These are phyloP conservation scores for Holothuria leucospilota DNA, from an alignment of 53 echinoderm and acorn worm genomes.

Conservation along the genomic window DNA sequence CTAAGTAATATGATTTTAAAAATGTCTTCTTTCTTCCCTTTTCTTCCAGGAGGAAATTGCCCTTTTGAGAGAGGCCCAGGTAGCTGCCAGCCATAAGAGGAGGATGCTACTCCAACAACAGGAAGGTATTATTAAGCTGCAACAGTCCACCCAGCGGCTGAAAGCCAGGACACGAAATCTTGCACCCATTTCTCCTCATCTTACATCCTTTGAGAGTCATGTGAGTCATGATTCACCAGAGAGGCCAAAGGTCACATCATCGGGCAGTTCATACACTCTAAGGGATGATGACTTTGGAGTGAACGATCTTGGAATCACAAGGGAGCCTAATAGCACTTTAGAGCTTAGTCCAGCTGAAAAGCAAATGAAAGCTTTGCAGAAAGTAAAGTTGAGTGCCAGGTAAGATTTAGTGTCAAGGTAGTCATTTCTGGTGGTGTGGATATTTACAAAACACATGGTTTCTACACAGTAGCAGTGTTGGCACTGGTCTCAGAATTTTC, in stretches of 20 bases:
- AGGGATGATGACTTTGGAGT: conserved; percentile 38
- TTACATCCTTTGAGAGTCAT: conserved; percentile 40
- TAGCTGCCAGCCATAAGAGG: conserved; percentile 75
- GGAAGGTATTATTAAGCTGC: conserved; percentile 79
- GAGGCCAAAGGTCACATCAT: background rate
- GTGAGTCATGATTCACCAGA: conserved; percentile 18
- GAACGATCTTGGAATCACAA: background rate
- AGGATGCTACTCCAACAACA: conserved; percentile 83
- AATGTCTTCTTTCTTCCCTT: background rate
- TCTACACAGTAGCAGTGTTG: too few relatives aligned
- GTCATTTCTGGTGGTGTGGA: too few relatives aligned
- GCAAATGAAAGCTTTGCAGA: conserved; percentile 91
- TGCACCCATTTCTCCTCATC: conserved; percentile 60
- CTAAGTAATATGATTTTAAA: background rate
- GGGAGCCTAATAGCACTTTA: conserved; percentile 45
- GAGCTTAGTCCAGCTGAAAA: conserved; percentile 78
- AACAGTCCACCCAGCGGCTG: conserved; percentile 74
- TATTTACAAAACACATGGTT: too few relatives aligned
- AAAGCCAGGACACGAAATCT: conserved; percentile 80
- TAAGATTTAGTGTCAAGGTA: background rate
- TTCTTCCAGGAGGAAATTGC: conserved; percentile 76
- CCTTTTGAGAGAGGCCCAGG: conserved; percentile 70
- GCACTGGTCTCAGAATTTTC: too few relatives aligned
- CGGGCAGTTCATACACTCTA: conserved; percentile 17
- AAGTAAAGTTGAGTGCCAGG: conserved; percentile 54